A percentile compares a stretch with the other conserved stretches of the same genome.
phyloP scores from a whole-genome alignment of 2,888 invertebrate genomes.

The Metacarcinus magister region DNA sequence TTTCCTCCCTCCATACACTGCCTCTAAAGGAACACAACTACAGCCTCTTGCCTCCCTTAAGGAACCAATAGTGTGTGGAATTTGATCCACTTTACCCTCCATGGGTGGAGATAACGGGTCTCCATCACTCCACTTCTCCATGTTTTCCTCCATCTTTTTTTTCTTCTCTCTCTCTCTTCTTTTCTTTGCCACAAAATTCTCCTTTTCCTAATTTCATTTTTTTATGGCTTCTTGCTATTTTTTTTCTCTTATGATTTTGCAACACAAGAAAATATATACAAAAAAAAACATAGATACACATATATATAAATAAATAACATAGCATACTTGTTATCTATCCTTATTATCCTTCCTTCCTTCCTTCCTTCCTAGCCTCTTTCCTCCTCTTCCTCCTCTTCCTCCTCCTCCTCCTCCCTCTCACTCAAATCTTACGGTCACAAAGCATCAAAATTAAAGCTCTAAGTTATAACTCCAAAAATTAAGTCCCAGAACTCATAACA shows the following conservation, averaged over 20 bases:
- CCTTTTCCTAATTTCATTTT: not conserved
- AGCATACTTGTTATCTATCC: too few species aligned
- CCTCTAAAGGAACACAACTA: not conserved
- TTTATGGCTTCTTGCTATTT: too few species aligned
- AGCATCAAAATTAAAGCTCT: not conserved
- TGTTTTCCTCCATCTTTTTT: not conserved
- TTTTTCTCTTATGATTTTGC: too few species aligned
- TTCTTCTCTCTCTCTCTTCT: not conserved
- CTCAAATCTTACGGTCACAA: conserved; percentile 13
- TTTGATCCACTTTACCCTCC: not conserved
- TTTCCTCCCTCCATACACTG: not conserved
- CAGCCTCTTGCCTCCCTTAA: not conserved
- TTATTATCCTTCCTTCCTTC: not conserved
- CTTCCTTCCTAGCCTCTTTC: not conserved
- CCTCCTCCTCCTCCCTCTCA: not conserved
- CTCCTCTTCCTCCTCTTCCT: not conserved
- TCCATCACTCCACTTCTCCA: conserved; percentile 10
- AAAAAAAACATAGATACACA: too few species aligned
- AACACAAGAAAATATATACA: too few species aligned
- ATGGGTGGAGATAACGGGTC: not conserved
- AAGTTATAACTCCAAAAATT: conserved; percentile 15
- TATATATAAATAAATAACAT: too few species aligned
- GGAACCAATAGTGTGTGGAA: not conserved
- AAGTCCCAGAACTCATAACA: not conserved
- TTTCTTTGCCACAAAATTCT: too few species aligned